These are phyloP conservation scores for Mimachlamys varia DNA, from an alignment of 2,888 invertebrate species.

Conservation along the genomic window DNA sequence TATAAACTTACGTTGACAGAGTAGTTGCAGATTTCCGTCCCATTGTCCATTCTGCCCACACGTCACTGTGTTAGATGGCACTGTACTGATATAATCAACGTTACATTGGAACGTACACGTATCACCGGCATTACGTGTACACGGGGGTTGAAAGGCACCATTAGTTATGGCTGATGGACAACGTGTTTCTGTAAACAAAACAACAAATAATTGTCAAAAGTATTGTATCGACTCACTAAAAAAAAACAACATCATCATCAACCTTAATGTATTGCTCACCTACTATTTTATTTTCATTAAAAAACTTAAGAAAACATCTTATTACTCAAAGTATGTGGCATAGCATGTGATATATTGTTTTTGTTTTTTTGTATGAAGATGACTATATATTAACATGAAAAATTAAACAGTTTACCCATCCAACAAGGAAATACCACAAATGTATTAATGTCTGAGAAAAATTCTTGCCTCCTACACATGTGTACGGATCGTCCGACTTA, in stretches of 20 bases:
- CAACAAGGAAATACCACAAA: too few species aligned
- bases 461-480: not conserved
- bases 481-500: not conserved
- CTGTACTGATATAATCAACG: not conserved
- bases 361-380: too few species aligned
- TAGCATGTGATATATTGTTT: too few species aligned
- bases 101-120: not conserved
- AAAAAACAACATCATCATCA: too few species aligned
- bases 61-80: not conserved
- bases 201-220: too few species aligned
- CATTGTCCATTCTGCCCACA: constrained; percentile 10
- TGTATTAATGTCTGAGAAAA: not conserved
- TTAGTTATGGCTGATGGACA: not conserved
- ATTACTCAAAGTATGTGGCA: too few species aligned
- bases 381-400: too few species aligned
- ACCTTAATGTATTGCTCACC: too few species aligned
- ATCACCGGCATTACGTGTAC: not conserved
- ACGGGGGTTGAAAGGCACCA: not conserved
- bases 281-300: too few species aligned
- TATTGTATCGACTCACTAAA: too few species aligned
- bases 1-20: constrained; percentile 29
- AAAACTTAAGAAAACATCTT: too few species aligned
- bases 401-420: too few species aligned
- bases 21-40: not conserved
- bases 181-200: not conserved